These are phyloP conservation scores for Agapostemon virescens DNA, from an alignment of 2,888 invertebrate genomes.

Conservation along the genomic window DNA sequence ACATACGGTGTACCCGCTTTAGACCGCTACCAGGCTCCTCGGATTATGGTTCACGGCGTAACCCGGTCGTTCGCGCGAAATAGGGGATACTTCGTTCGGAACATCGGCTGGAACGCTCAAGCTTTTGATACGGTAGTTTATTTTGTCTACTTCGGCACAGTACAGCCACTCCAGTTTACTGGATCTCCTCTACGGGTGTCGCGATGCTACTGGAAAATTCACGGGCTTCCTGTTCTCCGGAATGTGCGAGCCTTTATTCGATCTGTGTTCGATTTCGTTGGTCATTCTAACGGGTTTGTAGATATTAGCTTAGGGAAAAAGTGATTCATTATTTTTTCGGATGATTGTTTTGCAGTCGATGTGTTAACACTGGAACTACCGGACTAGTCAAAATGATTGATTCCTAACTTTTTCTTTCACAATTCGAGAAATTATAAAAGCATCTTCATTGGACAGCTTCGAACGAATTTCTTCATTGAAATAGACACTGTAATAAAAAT, in stretches of 20 bases:
- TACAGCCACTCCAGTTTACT: background rate
- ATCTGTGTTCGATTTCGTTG: background rate
- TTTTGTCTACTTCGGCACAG: background rate
- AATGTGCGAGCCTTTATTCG: background rate
- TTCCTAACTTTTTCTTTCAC: too few relatives aligned
- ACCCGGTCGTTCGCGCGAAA: slow-evolving; percentile 7
- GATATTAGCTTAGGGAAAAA: too few relatives aligned
- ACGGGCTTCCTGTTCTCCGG: background rate
- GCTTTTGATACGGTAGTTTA: background rate
- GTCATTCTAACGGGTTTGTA: too few relatives aligned
- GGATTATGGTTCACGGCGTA: slow-evolving; percentile 7
- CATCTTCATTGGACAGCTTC: too few relatives aligned
- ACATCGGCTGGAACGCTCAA: background rate
- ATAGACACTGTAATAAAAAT: too few relatives aligned
- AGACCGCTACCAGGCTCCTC: background rate
- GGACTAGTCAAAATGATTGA: too few relatives aligned
- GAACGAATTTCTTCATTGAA: too few relatives aligned
- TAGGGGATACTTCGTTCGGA: slow-evolving; percentile 1
- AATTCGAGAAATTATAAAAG: too few relatives aligned
- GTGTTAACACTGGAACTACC: too few relatives aligned
- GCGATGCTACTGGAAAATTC: background rate
- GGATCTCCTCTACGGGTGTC: background rate
- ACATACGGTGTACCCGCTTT: slow-evolving; percentile 8
- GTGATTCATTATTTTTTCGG: too few relatives aligned
- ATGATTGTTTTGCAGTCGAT: too few relatives aligned